Base-by-base conservation (phyloP, 2,113 vertebrate species). In the Cololabis saira region DNA sequence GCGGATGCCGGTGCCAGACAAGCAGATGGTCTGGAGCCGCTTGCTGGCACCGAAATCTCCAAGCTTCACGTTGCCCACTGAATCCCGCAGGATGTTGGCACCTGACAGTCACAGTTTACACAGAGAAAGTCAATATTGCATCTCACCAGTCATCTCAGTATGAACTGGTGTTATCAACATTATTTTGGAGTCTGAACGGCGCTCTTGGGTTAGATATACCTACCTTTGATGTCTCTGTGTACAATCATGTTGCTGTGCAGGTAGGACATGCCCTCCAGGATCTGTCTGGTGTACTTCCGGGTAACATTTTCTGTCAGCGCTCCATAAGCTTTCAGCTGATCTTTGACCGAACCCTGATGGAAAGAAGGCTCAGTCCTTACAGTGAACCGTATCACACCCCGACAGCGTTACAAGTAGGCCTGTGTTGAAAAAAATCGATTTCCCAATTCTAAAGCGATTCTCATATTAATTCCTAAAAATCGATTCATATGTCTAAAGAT, bases 161-260 rank as follows among this genome's bases (percentile, higher is more conserved):
- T 12, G 40, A 17, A 45, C 24, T 42, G 37, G 45, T 63, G 5
- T 9, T 1, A 6, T 6, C 50, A 50, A 27, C 17, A 41, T 22
- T 11, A 18, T 17, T 18, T 47, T 8, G 0, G 5, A 7, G 15
- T 45, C 43, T 45, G 24, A 27, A 2, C 5, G 24, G 24, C 5
- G 1, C 12, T 60, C 16, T 44, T 30, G 15, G 2, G 42, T 27
- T 4, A 37, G 50, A 59, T 41, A 16, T 43, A n/a, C 3, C 4
- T 77, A 98, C 97, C 97, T 91, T 98, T 98, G 75, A 98, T 98
- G 92, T 98, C 97, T 68, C 97, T 92, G 89, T 98, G 97, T 75
- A 98, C 97, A 14, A 98, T 98, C 97, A 98, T 98, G 92, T 98
- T 98, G 93, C 97, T 96, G 85, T 98, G 97, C 45, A 98, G 93